These are phyloP conservation scores for Trichonephila clavata DNA, from an alignment of 1,140 invertebrate genomes.

Conservation along the genomic window DNA sequence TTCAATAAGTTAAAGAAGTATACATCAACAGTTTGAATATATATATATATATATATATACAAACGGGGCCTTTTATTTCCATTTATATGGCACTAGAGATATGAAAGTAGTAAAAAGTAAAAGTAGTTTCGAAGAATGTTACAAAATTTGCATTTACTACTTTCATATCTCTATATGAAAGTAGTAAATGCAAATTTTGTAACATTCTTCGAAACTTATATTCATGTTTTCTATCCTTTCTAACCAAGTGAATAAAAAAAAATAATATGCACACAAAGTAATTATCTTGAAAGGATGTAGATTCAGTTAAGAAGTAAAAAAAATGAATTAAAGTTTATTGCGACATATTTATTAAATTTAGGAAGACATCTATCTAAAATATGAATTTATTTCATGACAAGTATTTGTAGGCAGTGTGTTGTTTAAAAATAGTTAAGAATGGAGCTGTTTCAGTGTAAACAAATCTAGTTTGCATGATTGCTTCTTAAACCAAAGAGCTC, in stretches of 20 bases:
- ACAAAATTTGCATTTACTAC: too few relatives aligned
- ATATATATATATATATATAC: not conserved
- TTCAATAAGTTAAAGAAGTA: not conserved
- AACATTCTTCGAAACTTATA: not conserved
- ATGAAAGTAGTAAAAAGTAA: slow-evolving; percentile 38
- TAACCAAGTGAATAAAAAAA: not conserved
- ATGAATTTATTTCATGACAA: too few relatives aligned
- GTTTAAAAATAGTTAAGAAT: too few relatives aligned
- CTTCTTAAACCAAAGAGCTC: too few relatives aligned
- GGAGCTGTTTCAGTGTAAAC: too few relatives aligned
- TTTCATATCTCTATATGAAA: too few relatives aligned
- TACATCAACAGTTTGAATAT: not conserved
- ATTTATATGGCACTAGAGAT: slow-evolving; percentile 28
- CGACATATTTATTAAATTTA: not conserved
- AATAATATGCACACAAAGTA: not conserved
- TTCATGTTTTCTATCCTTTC: not conserved
- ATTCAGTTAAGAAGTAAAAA: not conserved
- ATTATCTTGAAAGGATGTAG: not conserved
- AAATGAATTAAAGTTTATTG: not conserved
- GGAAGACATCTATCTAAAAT: not conserved
- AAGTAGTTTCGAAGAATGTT: too few relatives aligned
- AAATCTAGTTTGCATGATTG: too few relatives aligned
- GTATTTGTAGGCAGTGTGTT: too few relatives aligned
- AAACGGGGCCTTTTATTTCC: slow-evolving; percentile 1
- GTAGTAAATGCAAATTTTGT: slow-evolving; percentile 25